phyloP scores from a whole-genome alignment of 2,113 vertebrate species.

The Saccopteryx bilineata region DNA sequence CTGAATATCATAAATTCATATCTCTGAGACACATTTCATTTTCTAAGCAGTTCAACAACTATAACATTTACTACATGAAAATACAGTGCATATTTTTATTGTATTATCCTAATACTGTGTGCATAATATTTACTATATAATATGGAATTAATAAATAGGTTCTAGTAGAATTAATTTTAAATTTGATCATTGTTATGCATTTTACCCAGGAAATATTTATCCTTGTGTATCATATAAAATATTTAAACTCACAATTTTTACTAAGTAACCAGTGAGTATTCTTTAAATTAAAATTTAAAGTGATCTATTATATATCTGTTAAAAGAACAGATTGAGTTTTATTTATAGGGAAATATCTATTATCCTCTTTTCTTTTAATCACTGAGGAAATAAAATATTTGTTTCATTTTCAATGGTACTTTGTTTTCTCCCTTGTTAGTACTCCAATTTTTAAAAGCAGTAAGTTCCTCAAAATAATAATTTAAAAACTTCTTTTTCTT shows the following conservation, averaged over 20 bases:
- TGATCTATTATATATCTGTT: background rate
- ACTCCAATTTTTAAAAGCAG: background rate
- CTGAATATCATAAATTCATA: background rate
- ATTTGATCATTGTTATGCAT: background rate
- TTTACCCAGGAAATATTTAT: slow-evolving; percentile 6
- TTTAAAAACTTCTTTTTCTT: background rate
- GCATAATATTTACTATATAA: background rate
- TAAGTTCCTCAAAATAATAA: background rate
- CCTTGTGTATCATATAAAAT: background rate
- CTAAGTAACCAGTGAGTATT: background rate
- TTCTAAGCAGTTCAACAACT: background rate
- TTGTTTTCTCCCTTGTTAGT: background rate
- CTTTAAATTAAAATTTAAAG: background rate
- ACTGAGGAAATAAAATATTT: background rate
- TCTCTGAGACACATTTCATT: background rate
- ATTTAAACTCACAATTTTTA: background rate
- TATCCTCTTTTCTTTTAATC: background rate
- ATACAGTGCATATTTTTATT: background rate
- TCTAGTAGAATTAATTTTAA: background rate
- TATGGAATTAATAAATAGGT: background rate
- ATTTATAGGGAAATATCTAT: background rate
- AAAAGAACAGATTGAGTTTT: background rate
- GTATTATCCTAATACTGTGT: background rate
- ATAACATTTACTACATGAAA: background rate
- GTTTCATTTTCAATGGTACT: background rate